Evolutionary conservation across 2,888 invertebrate species (phyloP), one percentile per base, ranked within the genome.

Genomic region (Thymelicus lineola): DNA sequence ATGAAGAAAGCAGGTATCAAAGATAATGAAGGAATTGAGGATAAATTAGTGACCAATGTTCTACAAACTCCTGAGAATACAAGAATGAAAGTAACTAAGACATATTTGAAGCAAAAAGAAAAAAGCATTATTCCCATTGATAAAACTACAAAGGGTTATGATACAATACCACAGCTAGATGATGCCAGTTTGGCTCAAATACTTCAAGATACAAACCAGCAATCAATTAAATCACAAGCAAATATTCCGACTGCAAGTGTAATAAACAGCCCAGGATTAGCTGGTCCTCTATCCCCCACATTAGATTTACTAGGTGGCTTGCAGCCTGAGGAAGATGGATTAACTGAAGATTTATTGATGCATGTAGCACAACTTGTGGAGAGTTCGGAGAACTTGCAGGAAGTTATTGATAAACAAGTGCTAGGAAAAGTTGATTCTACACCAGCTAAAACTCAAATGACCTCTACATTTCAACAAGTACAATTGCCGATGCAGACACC

Each of bases 351-450:
- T 85, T 94, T 96, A 74, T 84, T 96, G 50, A 95, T 96, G 90
- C 96, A 96, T 86, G 96, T 96, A n/a, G 96, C 96, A 1, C 95
- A 96, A 66, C 88, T 96, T 35, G 96, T 96, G 10, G 96, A 96
- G 70, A 96, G 96, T 73, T 93, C 94, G 61, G 95, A 95, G 80
- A 96, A 96, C 77, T 87, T 96, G 71, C 96, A 96, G 80, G 96
- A 96, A 83, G 96, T 96, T 28, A 96, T 96, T 70, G 96, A 96
- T 79, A 96, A 96, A 73, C 95, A 95, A 80, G 95, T 95, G 1
- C 80, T 95, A 48, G 94, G 93, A 12, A 93, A 93, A 81, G 93
- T 91, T 42, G 93, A 92, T 72, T 71, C 88, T 5, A 77, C 80
- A 28, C 75, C 86, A 28, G 71, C 77, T 45, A 88, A 87, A 79